Evolutionary conservation across 2,113 vertebrate species (phyloP).

Genomic region (Pagrus major): DNA sequence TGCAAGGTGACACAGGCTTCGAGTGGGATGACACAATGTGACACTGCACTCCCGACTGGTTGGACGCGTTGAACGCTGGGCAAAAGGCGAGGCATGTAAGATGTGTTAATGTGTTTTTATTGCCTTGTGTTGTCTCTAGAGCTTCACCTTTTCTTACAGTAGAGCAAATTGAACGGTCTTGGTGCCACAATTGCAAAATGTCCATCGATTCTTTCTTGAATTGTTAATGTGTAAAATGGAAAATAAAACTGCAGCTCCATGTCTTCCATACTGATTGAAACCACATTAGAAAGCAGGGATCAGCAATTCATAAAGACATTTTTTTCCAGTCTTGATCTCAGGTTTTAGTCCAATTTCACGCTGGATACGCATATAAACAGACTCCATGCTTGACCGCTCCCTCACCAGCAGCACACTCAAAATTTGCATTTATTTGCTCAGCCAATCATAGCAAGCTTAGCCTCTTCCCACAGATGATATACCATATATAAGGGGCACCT

Average conservation of each 20-base stretch:
- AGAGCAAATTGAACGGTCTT: not conserved
- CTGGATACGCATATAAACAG: not conserved
- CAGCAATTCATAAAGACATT: not conserved
- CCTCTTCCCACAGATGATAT: not conserved
- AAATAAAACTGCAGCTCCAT: not conserved
- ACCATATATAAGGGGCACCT: constrained; percentile 8
- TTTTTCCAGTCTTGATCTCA: not conserved
- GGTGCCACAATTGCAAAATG: not conserved
- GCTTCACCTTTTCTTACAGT: not conserved
- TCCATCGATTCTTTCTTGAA: not conserved
- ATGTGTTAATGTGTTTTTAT: not conserved
- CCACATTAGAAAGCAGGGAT: not conserved
- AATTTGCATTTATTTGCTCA: constrained; percentile 20
- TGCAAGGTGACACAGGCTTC: constrained; percentile 56
- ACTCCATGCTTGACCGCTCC: constrained; percentile 9
- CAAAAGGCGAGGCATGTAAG: constrained; percentile 1
- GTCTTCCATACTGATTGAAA: not conserved
- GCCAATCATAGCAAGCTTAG: not conserved
- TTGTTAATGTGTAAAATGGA: not conserved
- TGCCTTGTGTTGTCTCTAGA: not conserved
- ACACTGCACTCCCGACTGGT: constrained; percentile 28
- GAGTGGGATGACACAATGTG: constrained; percentile 35
- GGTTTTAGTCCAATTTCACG: constrained; percentile 27
- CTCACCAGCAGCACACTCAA: not conserved
- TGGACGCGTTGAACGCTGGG: not conserved